Evolutionary conservation across 2,888 invertebrate genomes (phyloP).

Genomic region (Andrena hattorfiana): DNA sequence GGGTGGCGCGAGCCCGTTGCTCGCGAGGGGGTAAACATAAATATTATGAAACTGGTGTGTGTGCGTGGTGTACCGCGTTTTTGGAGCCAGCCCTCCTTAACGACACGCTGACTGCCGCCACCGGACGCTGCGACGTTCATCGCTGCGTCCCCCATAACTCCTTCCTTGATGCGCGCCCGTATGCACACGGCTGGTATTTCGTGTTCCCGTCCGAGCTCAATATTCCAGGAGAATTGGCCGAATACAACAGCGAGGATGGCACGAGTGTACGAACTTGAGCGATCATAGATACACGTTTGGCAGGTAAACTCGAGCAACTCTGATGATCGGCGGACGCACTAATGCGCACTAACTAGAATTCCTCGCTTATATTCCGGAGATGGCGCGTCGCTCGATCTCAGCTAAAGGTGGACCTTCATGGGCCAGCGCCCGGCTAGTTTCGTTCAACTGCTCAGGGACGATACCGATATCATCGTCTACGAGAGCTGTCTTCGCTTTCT

Average conservation of each 20-base stretch:
- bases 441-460: neutral
- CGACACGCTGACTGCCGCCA: constrained; percentile 86
- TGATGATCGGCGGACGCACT: constrained; percentile 67
- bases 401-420: constrained; percentile 49
- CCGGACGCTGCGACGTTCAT: constrained; percentile 85
- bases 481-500: constrained; percentile 2
- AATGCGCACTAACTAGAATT: constrained; percentile 64
- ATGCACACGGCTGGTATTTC: constrained; percentile 31
- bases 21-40: constrained; percentile 47
- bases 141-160: constrained; percentile 86
- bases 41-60: constrained; percentile 59
- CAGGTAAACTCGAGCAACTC: constrained; percentile 64
- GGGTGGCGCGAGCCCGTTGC: neutral
- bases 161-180: constrained; percentile 54
- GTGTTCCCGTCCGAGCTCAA: constrained; percentile 25
- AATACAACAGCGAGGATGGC: constrained; percentile 63
- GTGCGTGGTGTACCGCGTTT: constrained; percentile 89
- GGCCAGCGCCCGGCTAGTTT: constrained; percentile 15
- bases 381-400: constrained; percentile 60
- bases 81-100: constrained; percentile 98
- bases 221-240: constrained; percentile 55
- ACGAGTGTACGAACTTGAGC: constrained; percentile 73
- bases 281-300: constrained; percentile 76
- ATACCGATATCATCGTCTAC: neutral
- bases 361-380: constrained; percentile 52